Evolutionary conservation across 2,797 vertebrate species (phyloP), one percentile per base, ranked within the genome.

Genomic region (Triplophysa bombifrons): DNA sequence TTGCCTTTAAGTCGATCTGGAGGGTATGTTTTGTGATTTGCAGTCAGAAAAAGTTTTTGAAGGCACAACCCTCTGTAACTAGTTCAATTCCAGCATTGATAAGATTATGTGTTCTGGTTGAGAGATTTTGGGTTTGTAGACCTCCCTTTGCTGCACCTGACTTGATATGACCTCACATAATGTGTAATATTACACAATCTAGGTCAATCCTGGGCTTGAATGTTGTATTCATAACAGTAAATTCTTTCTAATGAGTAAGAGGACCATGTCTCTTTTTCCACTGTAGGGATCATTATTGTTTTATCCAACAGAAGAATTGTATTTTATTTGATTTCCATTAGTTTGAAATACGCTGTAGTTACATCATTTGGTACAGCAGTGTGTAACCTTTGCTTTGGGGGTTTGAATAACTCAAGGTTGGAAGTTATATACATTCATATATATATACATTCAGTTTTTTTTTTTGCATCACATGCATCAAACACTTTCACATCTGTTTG

Each of bases 121-220:
- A n/a, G 30, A 12, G 30, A 41, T 63, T 22, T 34, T 34, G 60
- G 58, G 20, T 61, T 61, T 61, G 4, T 61, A 61, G 27, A 61
- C 20, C n/a, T 56, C 55, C 20, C 55, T 58, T n/a, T 7, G 3
- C 12, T 60, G 56, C 56, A 60, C 61, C 30, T 63, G 16, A 38
- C 19, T 41, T 3, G 38, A n/a, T 41, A 65, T 65, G 30, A n/a
- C 30, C 38, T 34, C 5, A 7, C 69, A 30, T 72, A 22, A 27
- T 46, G 34, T 19, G 61, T 38, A 19, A 69, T 68, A 16, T 90
- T 90, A 78, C 86, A 86, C 89, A 87, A 92, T 86, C 63, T 85
- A 17, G 74, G 81, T 89, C 80, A 85, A 55, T 25, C 48, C 19
- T 16, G 77, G 55, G 25, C 64, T 34, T 34, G 12, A 11, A 55